Base-by-base conservation (phyloP, 2,888 invertebrate species). In the Leptogaster cylindrica region DNA sequence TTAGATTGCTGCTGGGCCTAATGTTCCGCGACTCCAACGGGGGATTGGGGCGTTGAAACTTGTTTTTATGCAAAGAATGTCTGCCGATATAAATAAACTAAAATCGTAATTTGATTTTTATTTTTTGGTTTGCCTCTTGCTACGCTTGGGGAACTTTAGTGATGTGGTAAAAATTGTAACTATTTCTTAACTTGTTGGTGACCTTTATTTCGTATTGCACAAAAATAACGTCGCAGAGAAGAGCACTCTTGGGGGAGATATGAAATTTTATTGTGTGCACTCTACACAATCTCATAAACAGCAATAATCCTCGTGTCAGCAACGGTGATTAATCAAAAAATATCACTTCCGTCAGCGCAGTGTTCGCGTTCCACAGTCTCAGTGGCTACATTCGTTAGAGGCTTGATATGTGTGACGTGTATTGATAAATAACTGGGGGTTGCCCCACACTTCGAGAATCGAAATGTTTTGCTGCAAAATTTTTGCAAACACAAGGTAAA, bases 21-120 rank as follows among this genome's bases (percentile, higher is more conserved):
- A 44, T 44, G 44, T 44, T 58, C 41, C 41, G n/a, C n/a, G n/a
- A n/a, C n/a, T n/a, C n/a, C n/a, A n/a, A n/a, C n/a, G n/a, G n/a
- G n/a, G n/a, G 61, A 33, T n/a, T n/a, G 44, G 18, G 16, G 1
- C 16, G 18, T 18, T 23, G 14, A 61, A 61, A 61, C 61, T 61
- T 61, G 61, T 61, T 61, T 55, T 61, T 44, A 44, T 44, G 61
- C 61, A 44, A 61, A 61, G 61, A 61, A 61, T 61, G 61, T 61
- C 61, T 61, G 44, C 27, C 44, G 61, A 44, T 61, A 61, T 61
- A 61, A 61, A 61, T 61, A 61, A 44, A 61, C 44, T 44, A 44
- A 61, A 61, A 61, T 61, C 28, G 61, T 44, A 44, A 44, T 44
- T 61, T 18, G 61, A 12, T n/a, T 44, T 61, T 61, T 58, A 28